Conservation (phyloP, 1,140 invertebrate species). For the Ips typographus region DNA sequence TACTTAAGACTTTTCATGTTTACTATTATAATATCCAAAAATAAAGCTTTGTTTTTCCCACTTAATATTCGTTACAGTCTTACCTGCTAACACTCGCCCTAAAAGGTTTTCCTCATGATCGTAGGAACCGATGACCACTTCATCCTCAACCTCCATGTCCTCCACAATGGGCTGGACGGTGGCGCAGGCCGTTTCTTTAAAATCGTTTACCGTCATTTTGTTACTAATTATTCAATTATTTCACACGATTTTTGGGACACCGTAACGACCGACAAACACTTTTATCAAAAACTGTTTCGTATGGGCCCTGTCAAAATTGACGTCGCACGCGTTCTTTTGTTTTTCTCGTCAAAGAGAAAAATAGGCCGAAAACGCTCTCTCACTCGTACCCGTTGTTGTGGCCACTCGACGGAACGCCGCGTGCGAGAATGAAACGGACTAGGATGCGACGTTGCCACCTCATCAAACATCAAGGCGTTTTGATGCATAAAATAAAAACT, state of each 20-base stretch:
- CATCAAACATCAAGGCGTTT: no score
- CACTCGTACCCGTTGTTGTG: constrained; percentile 27
- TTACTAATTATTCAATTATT: not conserved
- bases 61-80: constrained; percentile 7
- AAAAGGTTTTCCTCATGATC: constrained; percentile 57
- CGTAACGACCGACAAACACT: not conserved
- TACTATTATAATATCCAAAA: no score
- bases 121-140: constrained; percentile 36
- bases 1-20: not conserved
- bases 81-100: constrained; percentile 61
- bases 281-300: not conserved
- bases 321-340: constrained; percentile 3
- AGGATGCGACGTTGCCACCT: constrained; percentile 15
- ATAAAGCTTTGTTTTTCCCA: no score
- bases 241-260: not conserved
- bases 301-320: not conserved
- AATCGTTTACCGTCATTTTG: constrained; percentile 51
- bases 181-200: constrained; percentile 49
- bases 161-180: constrained; percentile 41
- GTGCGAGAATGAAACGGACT: no score
- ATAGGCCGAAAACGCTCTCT: constrained; percentile 10
- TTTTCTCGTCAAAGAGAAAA: constrained; percentile 1
- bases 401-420: constrained; percentile 10
- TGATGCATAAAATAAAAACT: no score
- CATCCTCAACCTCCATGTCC: constrained; percentile 42